Percentiles rank a stretch among this genome's conserved stretches.
phyloP scores from a whole-genome alignment of 37 sponge, comb jelly and placozoan genomes.

The Cladorhizidae sp. region DNA sequence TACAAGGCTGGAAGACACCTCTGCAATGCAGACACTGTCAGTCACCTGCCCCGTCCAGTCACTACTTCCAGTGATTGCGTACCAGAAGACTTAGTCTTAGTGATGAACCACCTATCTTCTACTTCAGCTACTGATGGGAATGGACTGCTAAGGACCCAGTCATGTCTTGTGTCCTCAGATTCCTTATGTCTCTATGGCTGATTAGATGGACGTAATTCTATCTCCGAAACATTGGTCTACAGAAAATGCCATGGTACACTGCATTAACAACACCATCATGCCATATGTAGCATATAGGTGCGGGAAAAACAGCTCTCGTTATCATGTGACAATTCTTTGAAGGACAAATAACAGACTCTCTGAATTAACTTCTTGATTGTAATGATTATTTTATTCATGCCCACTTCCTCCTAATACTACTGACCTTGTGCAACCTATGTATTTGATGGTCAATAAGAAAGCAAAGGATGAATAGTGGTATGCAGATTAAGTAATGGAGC shows the following conservation, averaged over 20 bases:
- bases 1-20: no score
- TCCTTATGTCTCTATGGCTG: no score
- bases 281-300: constrained; percentile 36
- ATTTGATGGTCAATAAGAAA: constrained; percentile 65
- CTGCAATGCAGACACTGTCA: no score
- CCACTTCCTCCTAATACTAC: constrained; percentile 53
- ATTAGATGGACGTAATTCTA: constrained; percentile 59
- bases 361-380: constrained; percentile 1
- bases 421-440: constrained; percentile 54
- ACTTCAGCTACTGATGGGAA: no score
- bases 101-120: no score
- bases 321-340: constrained; percentile 19
- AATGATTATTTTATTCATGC: constrained; percentile 38
- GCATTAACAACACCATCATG: constrained; percentile 47
- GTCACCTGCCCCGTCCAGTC: no score
- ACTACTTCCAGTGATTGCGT: no score
- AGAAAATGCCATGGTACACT: constrained; percentile 22
- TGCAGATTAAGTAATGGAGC: constrained; percentile 29
- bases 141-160: no score
- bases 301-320: constrained; percentile 6
- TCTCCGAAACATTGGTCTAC: constrained; percentile 55
- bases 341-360: not conserved
- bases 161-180: no score
- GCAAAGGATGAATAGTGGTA: constrained; percentile 69
- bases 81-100: no score